A percentile compares a stretch with the other conserved stretches of the same genome.
Evolutionary conservation across 2,113 vertebrate genomes (phyloP).

Genomic region (Pseudois nayaur): DNA sequence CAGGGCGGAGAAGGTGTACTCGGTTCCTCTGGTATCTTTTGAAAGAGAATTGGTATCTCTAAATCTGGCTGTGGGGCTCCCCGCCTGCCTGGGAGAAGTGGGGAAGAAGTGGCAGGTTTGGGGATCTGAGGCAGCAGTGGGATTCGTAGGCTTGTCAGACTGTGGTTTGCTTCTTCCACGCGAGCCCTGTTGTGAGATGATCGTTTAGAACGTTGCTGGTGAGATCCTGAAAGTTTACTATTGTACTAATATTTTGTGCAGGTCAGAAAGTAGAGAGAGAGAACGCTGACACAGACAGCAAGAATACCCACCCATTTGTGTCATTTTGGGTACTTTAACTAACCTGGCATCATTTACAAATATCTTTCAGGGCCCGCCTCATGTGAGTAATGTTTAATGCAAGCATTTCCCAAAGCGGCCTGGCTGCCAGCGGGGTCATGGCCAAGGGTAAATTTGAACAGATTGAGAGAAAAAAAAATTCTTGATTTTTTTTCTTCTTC

Average conservation of each 20-base stretch:
- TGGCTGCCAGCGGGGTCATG: slow-evolving; percentile 81
- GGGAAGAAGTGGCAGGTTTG: slow-evolving; percentile 39
- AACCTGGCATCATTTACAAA: slow-evolving; percentile 53
- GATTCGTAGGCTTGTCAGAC: slow-evolving; percentile 47
- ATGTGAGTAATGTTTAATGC: slow-evolving; percentile 63
- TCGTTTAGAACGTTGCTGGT: slow-evolving; percentile 52
- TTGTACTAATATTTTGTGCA: slow-evolving; percentile 29
- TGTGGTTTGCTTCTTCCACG: slow-evolving; percentile 34
- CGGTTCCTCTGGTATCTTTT: slow-evolving; percentile 35
- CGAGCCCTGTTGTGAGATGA: slow-evolving; percentile 23
- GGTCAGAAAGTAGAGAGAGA: slow-evolving; percentile 64
- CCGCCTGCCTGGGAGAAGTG: not conserved
- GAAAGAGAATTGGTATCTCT: slow-evolving; percentile 41
- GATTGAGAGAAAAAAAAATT: slow-evolving; percentile 71
- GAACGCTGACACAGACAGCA: not conserved
- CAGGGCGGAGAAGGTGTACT: not conserved
- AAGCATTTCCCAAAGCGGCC: slow-evolving; percentile 71
- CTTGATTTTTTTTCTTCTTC: slow-evolving; percentile 78
- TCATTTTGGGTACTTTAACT: slow-evolving; percentile 42
- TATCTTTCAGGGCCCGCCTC: slow-evolving; percentile 25
- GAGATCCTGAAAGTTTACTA: slow-evolving; percentile 68
- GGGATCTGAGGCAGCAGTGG: not conserved
- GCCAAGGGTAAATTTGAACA: slow-evolving; percentile 84
- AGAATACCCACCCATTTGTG: not conserved
- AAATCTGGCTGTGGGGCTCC: slow-evolving; percentile 54